A percentile compares a stretch with the other conserved stretches of the same genome.
Evolutionary conservation across 2,888 invertebrate genomes (phyloP).

Genomic region (Platycheirus rosarum): DNA sequence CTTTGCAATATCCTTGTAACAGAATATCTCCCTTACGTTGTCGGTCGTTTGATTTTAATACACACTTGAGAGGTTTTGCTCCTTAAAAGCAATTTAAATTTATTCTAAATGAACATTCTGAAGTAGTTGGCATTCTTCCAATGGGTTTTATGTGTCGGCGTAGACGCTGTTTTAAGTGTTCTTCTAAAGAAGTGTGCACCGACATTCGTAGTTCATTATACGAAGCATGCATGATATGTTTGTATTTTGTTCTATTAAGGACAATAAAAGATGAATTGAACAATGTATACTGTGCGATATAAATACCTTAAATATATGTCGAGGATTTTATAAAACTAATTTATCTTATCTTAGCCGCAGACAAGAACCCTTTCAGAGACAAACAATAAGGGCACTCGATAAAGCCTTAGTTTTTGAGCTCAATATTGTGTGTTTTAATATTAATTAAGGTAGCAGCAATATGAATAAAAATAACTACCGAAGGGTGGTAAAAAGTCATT

Average conservation of each 20-base stretch:
- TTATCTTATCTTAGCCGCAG: conserved; percentile 55
- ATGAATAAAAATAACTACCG: conserved; percentile 8
- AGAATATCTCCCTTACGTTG: conserved; percentile 30
- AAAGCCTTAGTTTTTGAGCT: conserved; percentile 32
- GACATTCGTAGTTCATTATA: neutral
- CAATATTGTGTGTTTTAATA: conserved; percentile 27
- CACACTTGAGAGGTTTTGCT: conserved; percentile 57
- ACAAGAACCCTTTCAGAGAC: conserved; percentile 56
- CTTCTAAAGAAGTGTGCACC: conserved; percentile 11
- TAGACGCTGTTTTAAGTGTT: conserved; percentile 30
- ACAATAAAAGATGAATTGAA: conserved; percentile 10
- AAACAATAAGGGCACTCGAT: conserved; percentile 38
- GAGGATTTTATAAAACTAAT: conserved; percentile 53
- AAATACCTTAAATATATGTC: conserved; percentile 48
- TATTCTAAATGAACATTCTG: conserved; percentile 58
- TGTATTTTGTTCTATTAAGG: conserved; percentile 32
- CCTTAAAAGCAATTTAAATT: conserved; percentile 67
- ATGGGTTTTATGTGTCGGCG: conserved; percentile 41
- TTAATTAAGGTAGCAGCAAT: conserved; percentile 31
- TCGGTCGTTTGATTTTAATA: conserved; percentile 48
- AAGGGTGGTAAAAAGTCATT: conserved; percentile 33
- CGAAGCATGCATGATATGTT: conserved; percentile 15
- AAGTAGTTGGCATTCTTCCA: conserved; percentile 65
- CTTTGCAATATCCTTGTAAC: conserved; percentile 48
- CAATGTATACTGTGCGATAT: neutral